Evolutionary conservation across 2,113 vertebrate genomes (phyloP).

Genomic region (Clarias batrachus): DNA sequence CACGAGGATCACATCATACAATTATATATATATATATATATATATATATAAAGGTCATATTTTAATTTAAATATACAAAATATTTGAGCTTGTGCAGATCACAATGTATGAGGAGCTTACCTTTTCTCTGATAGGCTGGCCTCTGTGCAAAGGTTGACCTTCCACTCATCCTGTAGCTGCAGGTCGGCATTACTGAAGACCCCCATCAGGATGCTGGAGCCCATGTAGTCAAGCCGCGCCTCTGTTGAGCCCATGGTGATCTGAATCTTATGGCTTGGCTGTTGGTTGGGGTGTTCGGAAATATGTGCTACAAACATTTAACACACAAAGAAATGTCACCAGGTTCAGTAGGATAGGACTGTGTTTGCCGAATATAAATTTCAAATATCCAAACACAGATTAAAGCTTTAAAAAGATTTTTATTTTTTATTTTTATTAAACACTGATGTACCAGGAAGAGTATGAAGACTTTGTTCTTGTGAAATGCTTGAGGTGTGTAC

Average conservation of each 20-base stretch:
- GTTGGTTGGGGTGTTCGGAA: conserved; percentile 96
- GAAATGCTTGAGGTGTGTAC: conserved; percentile 55
- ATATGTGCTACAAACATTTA: conserved; percentile 82
- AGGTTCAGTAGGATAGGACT: neutral
- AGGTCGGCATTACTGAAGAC: conserved; percentile 98
- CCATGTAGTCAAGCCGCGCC: conserved; percentile 98
- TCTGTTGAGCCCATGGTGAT: conserved; percentile 99
- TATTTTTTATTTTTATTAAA: neutral
- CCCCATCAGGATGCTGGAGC: conserved; percentile 97
- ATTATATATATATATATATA: neutral
- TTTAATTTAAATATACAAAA: too few species aligned
- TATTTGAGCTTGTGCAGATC: neutral
- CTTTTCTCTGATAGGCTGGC: conserved; percentile 93
- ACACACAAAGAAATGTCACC: neutral
- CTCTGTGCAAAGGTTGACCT: conserved; percentile 91
- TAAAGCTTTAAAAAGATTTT: neutral
- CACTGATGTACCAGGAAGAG: neutral
- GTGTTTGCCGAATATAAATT: too few species aligned
- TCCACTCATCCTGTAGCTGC: conserved; percentile 97
- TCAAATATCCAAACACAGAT: neutral
- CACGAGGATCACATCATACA: neutral
- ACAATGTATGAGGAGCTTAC: conserved; percentile 62
- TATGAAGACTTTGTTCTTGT: too few species aligned
- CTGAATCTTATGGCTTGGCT: conserved; percentile 96
- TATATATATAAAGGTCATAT: neutral